Conservation (phyloP, 2,797 vertebrate genomes). For the Hypotaenidia philippensis region DNA sequence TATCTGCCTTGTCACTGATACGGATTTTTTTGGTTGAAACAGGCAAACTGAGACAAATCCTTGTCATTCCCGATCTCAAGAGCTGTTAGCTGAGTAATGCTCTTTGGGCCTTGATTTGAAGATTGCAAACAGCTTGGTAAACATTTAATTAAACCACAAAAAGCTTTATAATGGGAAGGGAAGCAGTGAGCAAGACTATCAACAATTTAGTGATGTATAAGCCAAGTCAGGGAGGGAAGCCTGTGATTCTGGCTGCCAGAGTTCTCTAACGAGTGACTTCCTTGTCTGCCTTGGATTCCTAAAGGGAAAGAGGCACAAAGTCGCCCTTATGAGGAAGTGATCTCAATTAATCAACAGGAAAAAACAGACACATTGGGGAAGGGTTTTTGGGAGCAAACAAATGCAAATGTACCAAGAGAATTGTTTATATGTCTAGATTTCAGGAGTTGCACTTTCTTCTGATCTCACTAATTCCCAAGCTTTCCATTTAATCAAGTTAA, state of each 20-base stretch:
- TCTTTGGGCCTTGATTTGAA: background rate
- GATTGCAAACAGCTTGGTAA: background rate
- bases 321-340: background rate
- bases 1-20: background rate
- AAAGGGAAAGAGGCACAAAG: background rate
- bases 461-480: background rate
- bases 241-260: background rate
- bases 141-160: background rate
- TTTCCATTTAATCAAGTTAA: background rate
- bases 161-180: background rate
- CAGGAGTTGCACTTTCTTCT: background rate
- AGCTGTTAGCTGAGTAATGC: background rate
- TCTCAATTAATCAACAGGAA: background rate
- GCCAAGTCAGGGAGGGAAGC: background rate
- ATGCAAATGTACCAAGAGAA: background rate
- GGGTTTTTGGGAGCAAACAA: background rate
- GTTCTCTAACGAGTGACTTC: background rate
- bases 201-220: background rate
- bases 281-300: background rate
- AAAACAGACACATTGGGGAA: background rate
- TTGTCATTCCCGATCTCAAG: background rate
- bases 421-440: background rate
- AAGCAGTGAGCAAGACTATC: background rate
- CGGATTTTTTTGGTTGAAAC: background rate
- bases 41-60: background rate